Percentiles rank a stretch among this genome's conserved stretches.
phyloP scores from a whole-genome alignment of 2,797 vertebrate genomes.

The Enoplosus armatus region DNA sequence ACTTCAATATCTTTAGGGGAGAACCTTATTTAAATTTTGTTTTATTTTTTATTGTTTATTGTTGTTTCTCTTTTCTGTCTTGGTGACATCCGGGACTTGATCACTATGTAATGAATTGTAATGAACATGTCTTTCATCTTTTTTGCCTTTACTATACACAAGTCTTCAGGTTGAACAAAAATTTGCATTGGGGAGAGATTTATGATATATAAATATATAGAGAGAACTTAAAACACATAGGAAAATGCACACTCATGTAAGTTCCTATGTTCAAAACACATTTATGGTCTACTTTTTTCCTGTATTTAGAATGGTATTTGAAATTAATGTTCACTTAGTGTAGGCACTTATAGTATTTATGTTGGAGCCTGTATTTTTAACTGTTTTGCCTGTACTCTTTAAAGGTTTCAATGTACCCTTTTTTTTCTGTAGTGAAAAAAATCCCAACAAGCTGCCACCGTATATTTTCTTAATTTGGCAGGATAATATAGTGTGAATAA shows the following conservation, averaged over 20 bases:
- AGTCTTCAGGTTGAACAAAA: slow-evolving; percentile 96
- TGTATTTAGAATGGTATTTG: slow-evolving; percentile 99
- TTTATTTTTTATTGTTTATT: slow-evolving; percentile 55
- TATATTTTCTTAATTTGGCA: slow-evolving; percentile 99
- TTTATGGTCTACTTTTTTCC: slow-evolving; percentile 96
- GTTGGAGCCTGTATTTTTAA: slow-evolving; percentile 99
- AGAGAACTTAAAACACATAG: slow-evolving; percentile 96
- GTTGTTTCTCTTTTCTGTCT: slow-evolving; percentile 89
- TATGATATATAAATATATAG: slow-evolving; percentile 90
- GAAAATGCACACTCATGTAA: slow-evolving; percentile 98
- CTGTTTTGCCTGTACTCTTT: slow-evolving; percentile 98
- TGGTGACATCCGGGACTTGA: slow-evolving; percentile 92
- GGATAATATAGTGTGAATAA: slow-evolving; percentile 99
- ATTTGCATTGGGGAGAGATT: slow-evolving; percentile 95
- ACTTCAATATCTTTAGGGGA: slow-evolving; percentile 92
- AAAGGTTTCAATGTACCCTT: slow-evolving; percentile 97
- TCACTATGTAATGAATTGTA: slow-evolving; percentile 86
- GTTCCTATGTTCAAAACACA: slow-evolving; percentile 98
- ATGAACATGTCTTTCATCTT: slow-evolving; percentile 88
- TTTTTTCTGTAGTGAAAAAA: slow-evolving; percentile 93
- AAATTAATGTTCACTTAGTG: slow-evolving; percentile 99
- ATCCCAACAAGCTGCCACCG: slow-evolving; percentile 97
- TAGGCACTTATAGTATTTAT: slow-evolving; percentile 99
- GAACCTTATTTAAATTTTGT: slow-evolving; percentile 92
- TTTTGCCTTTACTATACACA: slow-evolving; percentile 96